These are phyloP conservation scores for Sylvia borin DNA, from an alignment of 2,797 vertebrate genomes.

Conservation along the genomic window DNA sequence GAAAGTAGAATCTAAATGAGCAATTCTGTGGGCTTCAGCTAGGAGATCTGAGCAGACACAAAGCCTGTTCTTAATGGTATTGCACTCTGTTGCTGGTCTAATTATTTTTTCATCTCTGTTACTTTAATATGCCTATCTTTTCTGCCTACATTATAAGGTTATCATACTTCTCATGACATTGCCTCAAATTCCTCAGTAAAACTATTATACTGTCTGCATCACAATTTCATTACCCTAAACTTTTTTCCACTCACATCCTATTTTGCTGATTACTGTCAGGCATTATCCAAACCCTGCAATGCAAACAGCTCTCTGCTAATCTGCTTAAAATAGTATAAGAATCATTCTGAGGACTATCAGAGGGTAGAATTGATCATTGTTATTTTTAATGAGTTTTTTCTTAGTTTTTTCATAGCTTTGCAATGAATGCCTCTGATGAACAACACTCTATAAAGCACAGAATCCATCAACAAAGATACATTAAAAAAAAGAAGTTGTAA, in stretches of 20 bases:
- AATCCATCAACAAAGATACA: neutral
- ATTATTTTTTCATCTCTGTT: neutral
- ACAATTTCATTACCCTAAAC: neutral
- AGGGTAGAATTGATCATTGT: neutral
- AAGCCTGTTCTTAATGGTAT: neutral
- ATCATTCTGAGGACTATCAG: neutral
- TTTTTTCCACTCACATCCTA: neutral
- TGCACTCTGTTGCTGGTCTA: neutral
- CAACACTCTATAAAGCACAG: neutral
- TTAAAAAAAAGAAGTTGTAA: neutral
- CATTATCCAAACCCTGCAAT: neutral
- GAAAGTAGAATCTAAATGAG: neutral
- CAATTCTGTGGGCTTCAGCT: neutral
- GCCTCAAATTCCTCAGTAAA: slow-evolving; percentile 10
- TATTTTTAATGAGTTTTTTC: slow-evolving; percentile 7
- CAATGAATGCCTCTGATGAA: neutral
- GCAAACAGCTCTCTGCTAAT: slow-evolving; percentile 1
- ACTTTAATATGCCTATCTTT: neutral
- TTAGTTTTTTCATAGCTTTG: neutral
- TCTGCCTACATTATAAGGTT: slow-evolving; percentile 4
- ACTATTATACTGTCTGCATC: neutral
- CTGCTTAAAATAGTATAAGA: slow-evolving; percentile 15
- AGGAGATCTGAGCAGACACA: neutral
- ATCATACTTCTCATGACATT: neutral
- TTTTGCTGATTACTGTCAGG: slow-evolving; percentile 25